Base-by-base conservation (phyloP, 2,888 invertebrate species). In the Drosophila kuntzei region DNA sequence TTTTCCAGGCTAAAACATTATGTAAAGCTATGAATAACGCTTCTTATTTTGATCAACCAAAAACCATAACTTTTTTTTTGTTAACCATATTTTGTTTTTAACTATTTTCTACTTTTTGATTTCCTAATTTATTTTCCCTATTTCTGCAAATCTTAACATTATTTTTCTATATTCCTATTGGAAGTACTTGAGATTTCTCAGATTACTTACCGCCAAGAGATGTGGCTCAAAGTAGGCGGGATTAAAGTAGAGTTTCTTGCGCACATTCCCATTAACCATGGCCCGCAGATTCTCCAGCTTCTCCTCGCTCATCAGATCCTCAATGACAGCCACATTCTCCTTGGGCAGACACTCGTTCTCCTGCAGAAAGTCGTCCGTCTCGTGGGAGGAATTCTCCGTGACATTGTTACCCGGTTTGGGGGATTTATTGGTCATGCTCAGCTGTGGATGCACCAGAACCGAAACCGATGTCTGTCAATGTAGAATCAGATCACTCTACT, bases 151-250 rank as follows among this genome's bases (percentile, higher is more conserved):
- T n/a, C n/a, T n/a, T n/a, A n/a, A n/a, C n/a, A n/a, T n/a, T n/a
- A n/a, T n/a, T n/a, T n/a, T n/a, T n/a, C n/a, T n/a, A n/a, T n/a
- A n/a, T n/a, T n/a, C n/a, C n/a, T n/a, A n/a, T n/a, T n/a, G n/a
- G n/a, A n/a, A n/a, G n/a, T n/a, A n/a, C n/a, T n/a, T n/a, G n/a
- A n/a, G n/a, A n/a, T n/a, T n/a, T n/a, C n/a, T 12, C 32, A 4
- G 8, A 3, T 12, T 0, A 91, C 94, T 94, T 93, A 97, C 97
- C 93, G 95, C 93, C 90, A 98, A 93, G 47, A 97, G 91, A 79
- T 97, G 96, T 25, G 96, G 96, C 90, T 98, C 98, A 89, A 98
- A 97, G 90, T 97, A 98, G 7, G 97, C 97, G 0, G 97, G 97
- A 91, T 97, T 97, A 89, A 97, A 97, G 90, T 97, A 97, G 2